Conservation (phyloP, 2,113 vertebrate genomes). For the Hemibagrus wyckioides region DNA sequence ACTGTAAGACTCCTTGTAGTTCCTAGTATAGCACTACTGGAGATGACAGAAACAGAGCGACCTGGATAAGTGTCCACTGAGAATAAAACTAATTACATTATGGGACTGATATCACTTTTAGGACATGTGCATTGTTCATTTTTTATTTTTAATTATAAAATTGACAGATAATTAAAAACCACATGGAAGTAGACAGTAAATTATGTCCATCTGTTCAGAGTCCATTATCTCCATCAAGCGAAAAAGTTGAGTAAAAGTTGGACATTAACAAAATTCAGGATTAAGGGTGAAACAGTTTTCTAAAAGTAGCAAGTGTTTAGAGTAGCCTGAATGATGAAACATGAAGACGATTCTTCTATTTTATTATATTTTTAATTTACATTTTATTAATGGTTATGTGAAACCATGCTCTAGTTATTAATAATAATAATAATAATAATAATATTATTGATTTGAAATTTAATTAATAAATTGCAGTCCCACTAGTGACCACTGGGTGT, state of each 20-base stretch:
- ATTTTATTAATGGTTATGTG: neutral
- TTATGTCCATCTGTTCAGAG: neutral
- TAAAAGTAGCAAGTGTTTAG: neutral
- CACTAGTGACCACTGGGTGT: slow-evolving; percentile 56
- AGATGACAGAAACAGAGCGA: neutral
- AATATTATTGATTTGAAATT: too few species aligned
- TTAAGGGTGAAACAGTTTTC: neutral
- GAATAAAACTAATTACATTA: neutral
- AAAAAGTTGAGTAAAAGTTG: too few species aligned
- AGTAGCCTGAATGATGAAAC: neutral
- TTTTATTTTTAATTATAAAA: neutral
- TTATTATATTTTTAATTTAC: neutral
- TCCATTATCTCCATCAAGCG: neutral
- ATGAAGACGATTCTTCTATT: neutral
- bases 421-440: too few species aligned
- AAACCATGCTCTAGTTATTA: neutral
- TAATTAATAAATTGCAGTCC: neutral
- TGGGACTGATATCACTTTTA: neutral
- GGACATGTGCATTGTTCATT: neutral
- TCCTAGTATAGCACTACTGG: neutral
- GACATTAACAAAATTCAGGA: neutral
- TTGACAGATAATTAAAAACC: neutral
- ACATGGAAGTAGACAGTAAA: neutral
- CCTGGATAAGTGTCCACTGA: neutral
- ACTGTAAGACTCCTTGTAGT: neutral